Conservation (phyloP, 2,113 vertebrate species). For the Ammodytes dubius region DNA sequence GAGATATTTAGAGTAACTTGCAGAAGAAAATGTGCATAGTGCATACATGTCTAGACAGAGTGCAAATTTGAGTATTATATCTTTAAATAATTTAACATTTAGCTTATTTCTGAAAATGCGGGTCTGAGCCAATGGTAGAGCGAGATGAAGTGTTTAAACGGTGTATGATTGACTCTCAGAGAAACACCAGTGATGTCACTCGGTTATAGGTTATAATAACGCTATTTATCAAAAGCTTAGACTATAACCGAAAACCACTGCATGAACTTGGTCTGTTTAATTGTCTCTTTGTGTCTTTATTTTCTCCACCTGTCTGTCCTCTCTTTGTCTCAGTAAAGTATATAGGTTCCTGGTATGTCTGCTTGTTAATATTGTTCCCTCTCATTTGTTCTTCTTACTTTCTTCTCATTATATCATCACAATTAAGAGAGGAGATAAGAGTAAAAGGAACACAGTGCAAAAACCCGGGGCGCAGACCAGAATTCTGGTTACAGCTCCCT, state of each 20-base stretch:
- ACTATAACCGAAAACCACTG: background rate
- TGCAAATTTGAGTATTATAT: background rate
- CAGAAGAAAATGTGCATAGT: background rate
- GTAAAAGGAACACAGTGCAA: background rate
- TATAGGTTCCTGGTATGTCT: no score
- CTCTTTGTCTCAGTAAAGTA: background rate
- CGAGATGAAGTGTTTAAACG: constrained; percentile 32
- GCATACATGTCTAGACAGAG: background rate
- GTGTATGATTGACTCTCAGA: constrained; percentile 13
- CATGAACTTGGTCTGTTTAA: background rate
- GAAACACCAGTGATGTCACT: constrained; percentile 8
- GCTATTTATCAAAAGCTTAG: background rate
- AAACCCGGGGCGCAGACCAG: background rate
- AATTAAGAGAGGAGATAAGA: background rate
- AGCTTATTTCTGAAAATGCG: background rate
- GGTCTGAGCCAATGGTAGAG: constrained; percentile 11
- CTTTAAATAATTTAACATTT: background rate
- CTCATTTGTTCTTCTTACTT: background rate
- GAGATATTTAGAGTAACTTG: background rate
- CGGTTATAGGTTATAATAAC: background rate
- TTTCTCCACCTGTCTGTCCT: background rate
- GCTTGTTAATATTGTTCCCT: background rate
- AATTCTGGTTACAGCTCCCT: background rate
- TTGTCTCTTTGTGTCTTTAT: background rate
- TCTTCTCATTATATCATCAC: background rate